A percentile compares a stretch with the other conserved stretches of the same genome.
phyloP scores from a whole-genome alignment of 2,888 invertebrate genomes.

The Ernsta delagoae region DNA sequence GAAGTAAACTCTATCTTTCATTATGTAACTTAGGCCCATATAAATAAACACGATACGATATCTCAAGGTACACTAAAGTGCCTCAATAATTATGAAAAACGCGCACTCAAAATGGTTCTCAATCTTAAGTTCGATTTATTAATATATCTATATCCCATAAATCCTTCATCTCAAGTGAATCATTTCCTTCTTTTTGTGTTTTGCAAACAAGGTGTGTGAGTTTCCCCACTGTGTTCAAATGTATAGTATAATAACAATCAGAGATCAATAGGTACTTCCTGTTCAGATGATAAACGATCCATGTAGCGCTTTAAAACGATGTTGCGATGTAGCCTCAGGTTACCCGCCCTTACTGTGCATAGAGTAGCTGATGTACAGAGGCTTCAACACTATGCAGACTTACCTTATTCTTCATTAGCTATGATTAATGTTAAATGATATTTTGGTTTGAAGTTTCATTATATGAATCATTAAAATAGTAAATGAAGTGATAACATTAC shows the following conservation, averaged over 20 bases:
- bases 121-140: no score
- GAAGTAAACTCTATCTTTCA: no score
- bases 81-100: no score
- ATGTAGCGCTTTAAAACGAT: constrained; percentile 8
- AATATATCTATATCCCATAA: neutral
- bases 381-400: neutral
- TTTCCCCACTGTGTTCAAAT: constrained; percentile 20
- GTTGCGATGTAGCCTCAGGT: constrained; percentile 20
- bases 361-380: constrained; percentile 2
- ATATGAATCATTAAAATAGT: no score
- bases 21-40: no score
- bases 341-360: constrained; percentile 11
- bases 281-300: constrained; percentile 21
- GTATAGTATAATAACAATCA: constrained; percentile 15
- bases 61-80: no score
- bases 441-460: no score
- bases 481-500: no score
- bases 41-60: no score
- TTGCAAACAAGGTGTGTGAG: constrained; percentile 21
- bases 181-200: constrained; percentile 25
- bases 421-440: no score
- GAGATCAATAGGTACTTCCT: constrained; percentile 23
- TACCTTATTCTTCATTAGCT: no score
- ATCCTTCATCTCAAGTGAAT: constrained; percentile 4
- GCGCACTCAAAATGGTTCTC: no score